These are phyloP conservation scores for Heterotis niloticus DNA, from an alignment of 2,113 vertebrate genomes.

Conservation along the genomic window DNA sequence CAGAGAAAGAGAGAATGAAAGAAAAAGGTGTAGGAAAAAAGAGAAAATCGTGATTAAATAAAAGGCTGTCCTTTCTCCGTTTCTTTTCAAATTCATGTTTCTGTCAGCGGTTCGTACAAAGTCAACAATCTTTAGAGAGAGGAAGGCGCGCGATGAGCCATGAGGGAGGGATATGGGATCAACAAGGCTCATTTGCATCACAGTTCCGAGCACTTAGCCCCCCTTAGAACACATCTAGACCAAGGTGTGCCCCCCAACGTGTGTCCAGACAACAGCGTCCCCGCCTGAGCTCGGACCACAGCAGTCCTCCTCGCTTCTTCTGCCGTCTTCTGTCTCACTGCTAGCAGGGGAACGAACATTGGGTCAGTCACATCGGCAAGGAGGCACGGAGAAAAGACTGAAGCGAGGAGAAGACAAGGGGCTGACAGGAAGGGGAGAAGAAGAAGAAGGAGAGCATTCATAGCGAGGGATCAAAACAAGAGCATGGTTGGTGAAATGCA, in stretches of 20 bases:
- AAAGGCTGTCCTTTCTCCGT: conserved; percentile 65
- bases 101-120: conserved; percentile 51
- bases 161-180: conserved; percentile 63
- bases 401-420: not conserved
- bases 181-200: conserved; percentile 54
- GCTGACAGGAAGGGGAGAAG: not conserved
- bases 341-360: conserved; percentile 4
- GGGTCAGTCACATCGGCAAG: not conserved
- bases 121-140: conserved; percentile 49
- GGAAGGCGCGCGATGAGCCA: conserved; percentile 63
- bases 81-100: conserved; percentile 55
- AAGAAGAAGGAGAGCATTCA: not conserved
- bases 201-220: conserved; percentile 28
- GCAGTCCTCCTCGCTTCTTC: conserved; percentile 6
- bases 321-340: conserved; percentile 9
- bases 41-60: conserved; percentile 92
- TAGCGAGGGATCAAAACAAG: not conserved
- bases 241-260: conserved; percentile 52
- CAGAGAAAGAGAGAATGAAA: conserved; percentile 69
- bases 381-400: not conserved
- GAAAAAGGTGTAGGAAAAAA: conserved; percentile 79
- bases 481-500: not conserved
- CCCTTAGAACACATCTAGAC: conserved; percentile 39
- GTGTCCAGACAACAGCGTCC: conserved; percentile 47
- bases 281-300: not conserved